These are phyloP conservation scores for Subanguina moxae DNA, from an alignment of 1,140 invertebrate genomes.

Conservation along the genomic window DNA sequence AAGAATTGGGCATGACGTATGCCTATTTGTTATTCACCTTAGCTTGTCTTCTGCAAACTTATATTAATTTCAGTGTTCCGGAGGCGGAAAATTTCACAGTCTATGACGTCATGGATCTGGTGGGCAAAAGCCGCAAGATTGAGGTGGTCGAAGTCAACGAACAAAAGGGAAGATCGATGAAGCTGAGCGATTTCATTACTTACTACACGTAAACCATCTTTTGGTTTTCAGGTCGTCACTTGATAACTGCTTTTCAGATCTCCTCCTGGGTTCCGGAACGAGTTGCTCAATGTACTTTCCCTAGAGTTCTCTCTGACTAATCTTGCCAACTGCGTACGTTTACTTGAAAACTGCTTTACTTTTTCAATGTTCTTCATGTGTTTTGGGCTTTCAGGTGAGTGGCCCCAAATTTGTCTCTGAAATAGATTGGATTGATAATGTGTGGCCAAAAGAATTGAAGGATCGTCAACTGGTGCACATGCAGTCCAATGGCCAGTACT, in stretches of 20 bases:
- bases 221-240: not conserved
- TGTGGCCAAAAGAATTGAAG: conserved; percentile 89
- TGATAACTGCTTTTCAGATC: conserved; percentile 14
- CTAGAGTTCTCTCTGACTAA: conserved; percentile 47
- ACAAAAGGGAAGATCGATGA: conserved; percentile 30
- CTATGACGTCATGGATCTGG: conserved; percentile 23
- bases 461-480: conserved; percentile 72
- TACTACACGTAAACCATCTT: conserved; percentile 31
- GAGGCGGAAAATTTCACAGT: conserved; percentile 16
- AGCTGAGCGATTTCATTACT: conserved; percentile 25
- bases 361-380: not conserved
- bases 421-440: conserved; percentile 94
- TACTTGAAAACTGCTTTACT: not conserved
- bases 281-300: conserved; percentile 52
- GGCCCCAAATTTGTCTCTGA: conserved; percentile 68
- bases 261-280: conserved; percentile 18
- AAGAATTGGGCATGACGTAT: conserved; percentile 28
- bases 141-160: conserved; percentile 36
- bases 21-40: conserved; percentile 1
- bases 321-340: conserved; percentile 22
- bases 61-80: conserved; percentile 18
- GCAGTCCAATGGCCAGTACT: not conserved
- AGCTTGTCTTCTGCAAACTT: conserved; percentile 9
- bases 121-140: conserved; percentile 26
- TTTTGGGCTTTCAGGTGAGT: conserved; percentile 33